A percentile compares a stretch with the other conserved stretches of the same genome.
Evolutionary conservation across 2,888 invertebrate genomes (phyloP).

Genomic region (Agrotis exclamationis): DNA sequence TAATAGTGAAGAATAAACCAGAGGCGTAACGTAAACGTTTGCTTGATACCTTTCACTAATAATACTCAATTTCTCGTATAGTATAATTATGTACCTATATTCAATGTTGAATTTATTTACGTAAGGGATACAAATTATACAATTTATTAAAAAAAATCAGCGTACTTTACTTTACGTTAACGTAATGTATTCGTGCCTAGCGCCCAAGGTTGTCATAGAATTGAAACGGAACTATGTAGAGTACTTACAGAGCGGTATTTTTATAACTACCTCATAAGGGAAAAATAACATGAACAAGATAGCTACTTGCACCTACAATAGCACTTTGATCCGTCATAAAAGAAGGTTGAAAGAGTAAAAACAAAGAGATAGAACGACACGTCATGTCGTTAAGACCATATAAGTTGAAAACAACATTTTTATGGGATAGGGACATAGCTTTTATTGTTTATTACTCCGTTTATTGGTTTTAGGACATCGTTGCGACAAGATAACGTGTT

Average conservation of each 20-base stretch:
- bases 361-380: constrained; percentile 50
- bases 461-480: constrained; percentile 63
- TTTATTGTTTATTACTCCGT: constrained; percentile 64
- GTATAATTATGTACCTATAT: too few species aligned
- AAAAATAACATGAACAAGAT: constrained; percentile 23
- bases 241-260: background rate
- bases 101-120: too few species aligned
- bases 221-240: background rate
- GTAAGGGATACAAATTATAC: too few species aligned
- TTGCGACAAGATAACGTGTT: constrained; percentile 44
- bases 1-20: background rate
- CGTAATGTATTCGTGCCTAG: too few species aligned
- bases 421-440: constrained; percentile 59
- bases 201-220: background rate
- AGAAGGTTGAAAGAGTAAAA: constrained; percentile 48
- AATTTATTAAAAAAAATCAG: too few species aligned
- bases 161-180: too few species aligned
- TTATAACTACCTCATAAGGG: background rate
- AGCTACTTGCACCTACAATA: constrained; percentile 24
- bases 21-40: background rate
- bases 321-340: constrained; percentile 48
- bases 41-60: too few species aligned
- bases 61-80: too few species aligned
- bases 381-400: constrained; percentile 45
- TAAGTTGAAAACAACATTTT: constrained; percentile 64